Percentiles rank a stretch among this genome's conserved stretches.
Evolutionary conservation across 1,140 invertebrate species (phyloP).

Genomic region (Dufourea novaeangliae): DNA sequence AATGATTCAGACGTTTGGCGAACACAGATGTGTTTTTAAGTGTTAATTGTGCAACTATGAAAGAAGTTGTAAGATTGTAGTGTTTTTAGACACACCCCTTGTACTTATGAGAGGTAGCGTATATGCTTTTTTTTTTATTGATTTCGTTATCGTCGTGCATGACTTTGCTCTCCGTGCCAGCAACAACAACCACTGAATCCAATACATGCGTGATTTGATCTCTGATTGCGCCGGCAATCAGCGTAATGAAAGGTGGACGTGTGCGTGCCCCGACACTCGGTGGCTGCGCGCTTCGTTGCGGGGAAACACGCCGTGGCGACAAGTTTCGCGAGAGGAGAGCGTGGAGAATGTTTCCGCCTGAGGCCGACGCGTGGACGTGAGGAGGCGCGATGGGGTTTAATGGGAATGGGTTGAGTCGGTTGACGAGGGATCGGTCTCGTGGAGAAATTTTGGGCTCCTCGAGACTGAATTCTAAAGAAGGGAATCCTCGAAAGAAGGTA

Average conservation of each 20-base stretch:
- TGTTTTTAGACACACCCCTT: too few relatives aligned
- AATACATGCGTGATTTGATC: constrained; percentile 20
- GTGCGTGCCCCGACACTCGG: constrained; percentile 18
- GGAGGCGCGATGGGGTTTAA: background rate
- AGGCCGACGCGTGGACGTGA: background rate
- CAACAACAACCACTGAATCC: background rate
- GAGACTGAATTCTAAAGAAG: too few relatives aligned
- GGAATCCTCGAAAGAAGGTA: too few relatives aligned
- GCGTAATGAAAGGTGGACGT: constrained; percentile 45
- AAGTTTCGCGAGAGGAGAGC: constrained; percentile 21
- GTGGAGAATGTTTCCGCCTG: background rate
- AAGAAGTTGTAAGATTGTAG: too few relatives aligned
- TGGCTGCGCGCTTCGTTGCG: background rate
- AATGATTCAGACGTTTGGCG: too few relatives aligned
- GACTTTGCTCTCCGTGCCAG: constrained; percentile 2
- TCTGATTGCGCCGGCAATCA: constrained; percentile 43
- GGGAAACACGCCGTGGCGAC: background rate
- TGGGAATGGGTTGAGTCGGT: too few relatives aligned
- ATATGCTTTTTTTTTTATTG: too few relatives aligned
- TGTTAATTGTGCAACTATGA: too few relatives aligned
- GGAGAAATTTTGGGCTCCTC: too few relatives aligned
- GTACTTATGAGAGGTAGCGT: too few relatives aligned
- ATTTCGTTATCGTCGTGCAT: background rate
- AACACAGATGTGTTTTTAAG: too few relatives aligned
- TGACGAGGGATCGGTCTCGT: too few relatives aligned